Base-by-base conservation (phyloP, 2,888 invertebrate species). In the Acronicta aceris region DNA sequence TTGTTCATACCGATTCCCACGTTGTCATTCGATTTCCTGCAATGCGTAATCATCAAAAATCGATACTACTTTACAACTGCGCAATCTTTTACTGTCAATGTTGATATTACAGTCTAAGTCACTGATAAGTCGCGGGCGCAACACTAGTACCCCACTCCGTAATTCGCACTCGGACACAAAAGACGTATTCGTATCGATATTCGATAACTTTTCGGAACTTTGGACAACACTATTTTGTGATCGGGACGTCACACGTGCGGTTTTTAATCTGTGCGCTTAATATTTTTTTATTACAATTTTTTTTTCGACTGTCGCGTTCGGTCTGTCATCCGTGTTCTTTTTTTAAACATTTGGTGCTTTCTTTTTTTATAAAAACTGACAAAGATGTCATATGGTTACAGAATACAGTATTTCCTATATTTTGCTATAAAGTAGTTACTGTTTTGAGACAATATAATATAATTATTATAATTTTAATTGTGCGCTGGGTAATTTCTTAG, bases 401-500 rank as follows among this genome's bases (percentile, higher is more conserved):
- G 80, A 65, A 84, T 83, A 85, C 87, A 88, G 67, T 73, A 89
- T 85, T 88, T 85, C 69, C 67, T 88, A 80, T 87, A 90, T 82
- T 90, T 89, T 48, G 74, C 90, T 57, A 90, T 90, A 81, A 89
- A 90, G 80, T 89, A 90, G 84, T 71, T 50, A 25, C 56, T 51
- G 58, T 51, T 48, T 40, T 43, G 47, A 5, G 36, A 36, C 36
- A 36, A 13, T 36, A 3, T 21, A 21, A 21, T 21, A 21, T 5
- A 13, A 12, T 13, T 13, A 36, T 36, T 33, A 36, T 59, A 13
- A 12, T 52, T 45, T 33, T 46, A 48, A 42, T 16, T 45, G 56
- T 25, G 51, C 60, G 46, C 56, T 65, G 75, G 73, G 59, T 62
- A 47, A 45, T 56, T 52, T 27, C 33, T 40, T 53, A 33, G 52